These are phyloP conservation scores for Bembecia ichneumoniformis DNA, from an alignment of 2,888 invertebrate species.

Conservation along the genomic window DNA sequence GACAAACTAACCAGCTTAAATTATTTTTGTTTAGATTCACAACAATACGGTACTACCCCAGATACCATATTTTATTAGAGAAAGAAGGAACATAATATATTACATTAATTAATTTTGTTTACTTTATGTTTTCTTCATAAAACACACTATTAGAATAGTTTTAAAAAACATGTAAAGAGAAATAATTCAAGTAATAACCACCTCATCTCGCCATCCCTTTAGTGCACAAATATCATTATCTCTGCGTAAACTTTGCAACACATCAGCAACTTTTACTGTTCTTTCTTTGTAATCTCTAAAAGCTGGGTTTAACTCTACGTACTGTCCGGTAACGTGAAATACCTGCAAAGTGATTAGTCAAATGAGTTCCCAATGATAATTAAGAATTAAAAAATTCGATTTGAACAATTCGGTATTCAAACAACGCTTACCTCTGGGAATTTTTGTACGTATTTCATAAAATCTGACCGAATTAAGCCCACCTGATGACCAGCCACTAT, in stretches of 20 bases:
- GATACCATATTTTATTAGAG: no score
- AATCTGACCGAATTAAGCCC: conserved; percentile 88
- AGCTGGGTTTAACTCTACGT: conserved; percentile 88
- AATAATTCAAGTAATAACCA: conserved; percentile 31
- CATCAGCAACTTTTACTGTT: conserved; percentile 82
- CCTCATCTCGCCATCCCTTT: conserved; percentile 95
- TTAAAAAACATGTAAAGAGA: neutral
- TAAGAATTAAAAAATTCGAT: no score
- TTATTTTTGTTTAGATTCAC: no score
- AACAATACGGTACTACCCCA: no score
- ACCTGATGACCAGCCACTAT: conserved; percentile 91
- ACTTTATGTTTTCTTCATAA: neutral
- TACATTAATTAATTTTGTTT: no score
- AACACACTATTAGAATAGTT: neutral
- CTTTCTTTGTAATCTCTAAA: conserved; percentile 89
- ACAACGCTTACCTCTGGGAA: conserved; percentile 80
- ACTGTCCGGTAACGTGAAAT: conserved; percentile 79
- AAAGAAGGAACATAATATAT: no score
- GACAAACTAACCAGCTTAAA: no score
- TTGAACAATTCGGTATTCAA: no score
- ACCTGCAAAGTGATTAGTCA: conserved; percentile 58
- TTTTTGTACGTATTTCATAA: conserved; percentile 83
- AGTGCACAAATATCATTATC: conserved; percentile 85
- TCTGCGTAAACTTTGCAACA: conserved; percentile 81
- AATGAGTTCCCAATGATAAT: neutral